A percentile compares a stretch with the other conserved stretches of the same genome.
These are phyloP conservation scores for Bos javanicus DNA, from an alignment of 2,113 vertebrate species.

Conservation along the genomic window DNA sequence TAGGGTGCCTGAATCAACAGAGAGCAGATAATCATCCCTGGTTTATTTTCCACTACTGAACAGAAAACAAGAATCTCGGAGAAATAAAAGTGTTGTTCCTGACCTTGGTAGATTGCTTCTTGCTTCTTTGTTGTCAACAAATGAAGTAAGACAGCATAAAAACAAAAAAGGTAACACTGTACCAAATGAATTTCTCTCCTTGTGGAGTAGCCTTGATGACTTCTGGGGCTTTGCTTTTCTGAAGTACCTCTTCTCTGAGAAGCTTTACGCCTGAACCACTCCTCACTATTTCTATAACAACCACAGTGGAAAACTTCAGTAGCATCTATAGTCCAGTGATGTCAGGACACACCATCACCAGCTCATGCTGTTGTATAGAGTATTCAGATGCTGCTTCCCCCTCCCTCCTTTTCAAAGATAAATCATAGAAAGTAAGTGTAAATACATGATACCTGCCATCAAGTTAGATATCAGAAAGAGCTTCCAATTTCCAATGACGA, in stretches of 20 bases:
- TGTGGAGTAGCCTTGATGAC: neutral
- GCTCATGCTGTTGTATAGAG: neutral
- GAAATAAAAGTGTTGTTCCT: neutral
- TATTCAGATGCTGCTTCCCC: neutral
- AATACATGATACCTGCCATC: neutral
- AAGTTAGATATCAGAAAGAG: neutral
- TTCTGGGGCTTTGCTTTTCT: neutral
- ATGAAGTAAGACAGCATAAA: neutral
- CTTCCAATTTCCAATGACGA: neutral
- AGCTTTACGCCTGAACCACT: neutral
- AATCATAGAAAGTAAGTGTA: neutral
- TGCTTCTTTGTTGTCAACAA: neutral
- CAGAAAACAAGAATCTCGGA: neutral
- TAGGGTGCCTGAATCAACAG: neutral
- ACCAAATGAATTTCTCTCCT: neutral
- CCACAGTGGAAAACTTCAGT: neutral
- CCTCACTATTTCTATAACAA: conserved; percentile 22
- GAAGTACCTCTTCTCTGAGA: neutral
- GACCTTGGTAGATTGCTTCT: neutral
- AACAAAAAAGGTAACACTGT: neutral
- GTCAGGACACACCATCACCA: neutral
- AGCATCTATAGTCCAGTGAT: neutral
- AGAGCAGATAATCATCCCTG: neutral
- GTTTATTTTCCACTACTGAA: neutral
- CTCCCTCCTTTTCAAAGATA: neutral